phyloP scores from a whole-genome alignment of 2,797 vertebrate genomes.

The Bradypodion pumilum region DNA sequence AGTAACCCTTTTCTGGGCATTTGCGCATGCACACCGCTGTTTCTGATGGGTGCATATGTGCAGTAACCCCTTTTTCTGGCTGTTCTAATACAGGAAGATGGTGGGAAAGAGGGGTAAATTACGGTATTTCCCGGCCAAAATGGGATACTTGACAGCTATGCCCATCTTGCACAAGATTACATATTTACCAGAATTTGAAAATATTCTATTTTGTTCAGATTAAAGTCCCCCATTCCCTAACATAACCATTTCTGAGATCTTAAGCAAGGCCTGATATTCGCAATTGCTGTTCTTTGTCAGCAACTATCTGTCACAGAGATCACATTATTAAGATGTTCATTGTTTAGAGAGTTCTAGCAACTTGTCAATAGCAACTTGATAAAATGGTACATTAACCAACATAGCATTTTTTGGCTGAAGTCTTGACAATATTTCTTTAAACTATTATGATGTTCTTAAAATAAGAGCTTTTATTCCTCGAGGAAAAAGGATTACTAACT shows the following conservation, averaged over 20 bases:
- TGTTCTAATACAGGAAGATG: no score
- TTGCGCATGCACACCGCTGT: no score
- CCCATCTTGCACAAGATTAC: neutral
- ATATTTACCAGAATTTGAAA: no score
- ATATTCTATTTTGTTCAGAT: no score
- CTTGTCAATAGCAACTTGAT: neutral
- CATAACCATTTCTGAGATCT: no score
- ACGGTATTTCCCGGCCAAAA: no score
- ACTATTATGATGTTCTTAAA: conserved; percentile 33
- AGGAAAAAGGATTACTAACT: conserved; percentile 43
- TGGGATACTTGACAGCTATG: no score
- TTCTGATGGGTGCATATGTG: no score
- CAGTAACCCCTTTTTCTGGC: no score
- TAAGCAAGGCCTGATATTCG: neutral
- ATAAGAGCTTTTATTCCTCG: conserved; percentile 24
- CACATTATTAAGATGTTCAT: conserved; percentile 33
- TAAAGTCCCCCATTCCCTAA: no score
- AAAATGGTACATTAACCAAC: conserved; percentile 21
- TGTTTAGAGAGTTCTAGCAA: conserved; percentile 35
- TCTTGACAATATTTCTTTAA: neutral
- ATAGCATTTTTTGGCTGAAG: conserved; percentile 31
- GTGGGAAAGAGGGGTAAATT: no score
- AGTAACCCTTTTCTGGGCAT: no score
- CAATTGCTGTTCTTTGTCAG: neutral
- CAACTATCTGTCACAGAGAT: neutral